Conservation (phyloP, 1,140 invertebrate species). For the Drosophila ogumai region DNA sequence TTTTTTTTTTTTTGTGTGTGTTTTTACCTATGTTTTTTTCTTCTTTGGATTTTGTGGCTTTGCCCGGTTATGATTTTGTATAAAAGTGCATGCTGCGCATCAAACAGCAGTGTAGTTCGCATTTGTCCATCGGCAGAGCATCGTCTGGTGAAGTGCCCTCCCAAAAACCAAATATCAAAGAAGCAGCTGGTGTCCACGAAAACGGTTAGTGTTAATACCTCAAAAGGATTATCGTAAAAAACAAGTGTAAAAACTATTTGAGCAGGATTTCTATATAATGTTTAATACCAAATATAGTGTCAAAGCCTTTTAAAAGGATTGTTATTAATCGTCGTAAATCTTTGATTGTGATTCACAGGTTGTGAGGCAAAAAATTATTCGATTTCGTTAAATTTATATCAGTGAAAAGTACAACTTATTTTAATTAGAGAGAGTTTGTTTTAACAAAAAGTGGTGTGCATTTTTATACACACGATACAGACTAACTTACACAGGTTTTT, state of each 20-base stretch:
- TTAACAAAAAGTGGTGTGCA: neutral
- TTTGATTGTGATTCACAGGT: neutral
- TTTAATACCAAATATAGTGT: neutral
- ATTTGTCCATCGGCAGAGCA: constrained; percentile 76
- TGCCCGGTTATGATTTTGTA: constrained; percentile 69
- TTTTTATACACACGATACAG: neutral
- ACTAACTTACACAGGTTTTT: too few species aligned
- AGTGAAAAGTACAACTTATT: neutral
- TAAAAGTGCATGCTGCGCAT: constrained; percentile 77
- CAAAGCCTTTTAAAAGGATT: neutral
- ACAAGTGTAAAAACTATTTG: neutral
- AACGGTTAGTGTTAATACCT: constrained; percentile 60
- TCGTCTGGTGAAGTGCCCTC: constrained; percentile 50
- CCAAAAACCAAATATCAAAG: constrained; percentile 14
- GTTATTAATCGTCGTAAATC: neutral
- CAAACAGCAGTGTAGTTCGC: constrained; percentile 73
- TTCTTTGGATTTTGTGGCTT: constrained; percentile 45
- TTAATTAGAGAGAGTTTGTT: neutral
- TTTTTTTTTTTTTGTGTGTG: constrained; percentile 34
- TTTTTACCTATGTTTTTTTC: constrained; percentile 13
- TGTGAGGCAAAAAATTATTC: too few species aligned
- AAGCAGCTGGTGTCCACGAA: constrained; percentile 62
- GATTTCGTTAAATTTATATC: neutral
- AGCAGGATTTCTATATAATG: neutral
- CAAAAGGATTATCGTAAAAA: constrained; percentile 21